Conservation (phyloP, 2,113 vertebrate genomes). For the Petromus typicus region DNA sequence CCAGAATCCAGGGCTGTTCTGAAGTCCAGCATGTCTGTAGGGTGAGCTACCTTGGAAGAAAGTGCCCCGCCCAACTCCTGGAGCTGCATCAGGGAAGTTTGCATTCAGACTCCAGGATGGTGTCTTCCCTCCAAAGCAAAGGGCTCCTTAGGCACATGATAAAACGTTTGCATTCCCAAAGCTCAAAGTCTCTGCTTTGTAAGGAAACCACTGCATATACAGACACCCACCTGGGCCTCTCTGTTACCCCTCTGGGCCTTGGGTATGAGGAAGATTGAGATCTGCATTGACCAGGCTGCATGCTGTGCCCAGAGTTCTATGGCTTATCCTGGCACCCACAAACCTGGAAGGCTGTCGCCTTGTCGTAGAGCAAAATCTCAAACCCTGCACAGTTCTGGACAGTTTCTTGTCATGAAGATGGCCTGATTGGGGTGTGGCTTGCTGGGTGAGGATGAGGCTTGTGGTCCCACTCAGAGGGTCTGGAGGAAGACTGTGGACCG, state of each 20-base stretch:
- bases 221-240: background rate
- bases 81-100: background rate
- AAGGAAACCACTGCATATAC: background rate
- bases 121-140: background rate
- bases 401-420: background rate
- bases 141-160: background rate
- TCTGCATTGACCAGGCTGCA: background rate
- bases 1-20: too few relatives aligned
- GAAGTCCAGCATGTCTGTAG: background rate
- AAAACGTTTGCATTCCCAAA: background rate
- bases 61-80: background rate
- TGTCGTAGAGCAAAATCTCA: background rate
- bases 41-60: background rate
- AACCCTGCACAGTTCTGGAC: background rate
- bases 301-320: background rate
- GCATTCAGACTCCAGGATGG: background rate
- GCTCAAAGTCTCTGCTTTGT: background rate
- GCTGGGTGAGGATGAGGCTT: background rate
- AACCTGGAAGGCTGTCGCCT: background rate
- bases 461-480: background rate
- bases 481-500: background rate
- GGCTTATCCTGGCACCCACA: background rate
- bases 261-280: background rate
- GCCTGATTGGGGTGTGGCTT: background rate
- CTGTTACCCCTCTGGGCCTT: background rate